Base-by-base conservation (phyloP, 1,140 invertebrate genomes). In the Bilobella aurantiaca region DNA sequence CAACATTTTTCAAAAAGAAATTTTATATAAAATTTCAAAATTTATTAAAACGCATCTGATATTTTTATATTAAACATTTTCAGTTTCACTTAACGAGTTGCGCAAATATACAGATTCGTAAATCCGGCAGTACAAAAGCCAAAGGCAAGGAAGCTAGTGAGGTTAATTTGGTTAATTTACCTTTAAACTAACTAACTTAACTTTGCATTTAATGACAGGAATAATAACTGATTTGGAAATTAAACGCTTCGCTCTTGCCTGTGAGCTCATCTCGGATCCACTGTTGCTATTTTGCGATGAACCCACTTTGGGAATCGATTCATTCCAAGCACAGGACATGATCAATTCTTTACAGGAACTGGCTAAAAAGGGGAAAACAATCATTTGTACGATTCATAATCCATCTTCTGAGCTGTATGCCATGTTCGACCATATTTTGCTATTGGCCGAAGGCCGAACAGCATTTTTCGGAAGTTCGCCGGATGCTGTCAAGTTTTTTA, bases 251-350 rank as follows among this genome's bases (percentile, higher is more conserved):
- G 47, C 42, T 18, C 53, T 63, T 30, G 42, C 49, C 12, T 32
- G 21, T 34, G 49, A 46, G 23, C 34, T 94, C 37, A 79, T 98
- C 27, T 97, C 93, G 0, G 88, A 97, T 80, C 95, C 96, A 1
- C 87, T 91, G 1, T 77, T 98, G 42, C 85, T 98, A 83, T 94
- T 98, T 75, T 97, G 94, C 77, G 96, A 98, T 76, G 96, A 98
- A 76, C 94, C 95, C 1, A 98, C 96, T 0, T 96, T 88, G 0
- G 89, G 88, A 5, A 77, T 91, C 56, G 89, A 91, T 75, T 89
- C 89, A 0, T 90, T 87, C 68, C 91, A 90, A 74, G 94, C 95
- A 0, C 85, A 87, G 70, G 95, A 91, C 76, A 89, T 97, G 21
- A 85, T 97, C 23, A 86, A 87, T 74, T 87, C 90, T 68, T 77